Percentiles rank a stretch among this genome's conserved stretches.
Conservation (phyloP, 1,140 invertebrate genomes). For the Acromyrmex heyeri region DNA sequence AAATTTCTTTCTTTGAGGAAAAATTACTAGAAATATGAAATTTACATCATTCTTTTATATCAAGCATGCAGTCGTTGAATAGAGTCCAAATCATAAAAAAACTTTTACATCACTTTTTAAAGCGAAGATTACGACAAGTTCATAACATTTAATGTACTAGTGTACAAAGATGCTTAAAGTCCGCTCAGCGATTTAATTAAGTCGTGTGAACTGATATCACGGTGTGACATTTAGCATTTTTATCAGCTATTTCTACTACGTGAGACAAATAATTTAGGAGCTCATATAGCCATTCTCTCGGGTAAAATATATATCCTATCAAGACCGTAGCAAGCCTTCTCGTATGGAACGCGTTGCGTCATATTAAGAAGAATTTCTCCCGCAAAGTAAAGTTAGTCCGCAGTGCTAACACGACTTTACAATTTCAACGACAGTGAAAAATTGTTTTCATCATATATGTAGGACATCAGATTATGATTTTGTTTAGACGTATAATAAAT, state of each 20-base stretch:
- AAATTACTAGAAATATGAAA: background rate
- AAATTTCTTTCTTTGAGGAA: background rate
- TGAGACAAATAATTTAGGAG: constrained; percentile 47
- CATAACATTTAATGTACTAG: background rate
- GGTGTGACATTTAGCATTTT: constrained; percentile 53
- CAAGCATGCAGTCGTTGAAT: background rate
- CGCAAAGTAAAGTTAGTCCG: constrained; percentile 6
- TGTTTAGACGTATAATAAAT: background rate
- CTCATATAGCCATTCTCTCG: constrained; percentile 4
- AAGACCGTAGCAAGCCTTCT: background rate
- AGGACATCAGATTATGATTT: background rate
- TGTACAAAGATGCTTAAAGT: background rate
- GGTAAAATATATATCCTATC: constrained; percentile 49
- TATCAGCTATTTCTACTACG: constrained; percentile 39
- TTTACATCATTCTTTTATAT: background rate
- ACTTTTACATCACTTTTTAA: background rate
- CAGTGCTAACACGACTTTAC: constrained; percentile 20
- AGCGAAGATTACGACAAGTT: background rate
- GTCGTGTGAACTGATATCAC: background rate
- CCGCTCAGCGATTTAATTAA: constrained; percentile 18
- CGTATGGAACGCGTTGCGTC: background rate
- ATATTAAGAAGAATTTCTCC: background rate
- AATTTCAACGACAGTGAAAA: constrained; percentile 35
- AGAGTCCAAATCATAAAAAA: background rate
- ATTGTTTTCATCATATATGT: background rate